Evolutionary conservation across 2,113 vertebrate species (phyloP).

Genomic region (Dryoscopus gambensis): DNA sequence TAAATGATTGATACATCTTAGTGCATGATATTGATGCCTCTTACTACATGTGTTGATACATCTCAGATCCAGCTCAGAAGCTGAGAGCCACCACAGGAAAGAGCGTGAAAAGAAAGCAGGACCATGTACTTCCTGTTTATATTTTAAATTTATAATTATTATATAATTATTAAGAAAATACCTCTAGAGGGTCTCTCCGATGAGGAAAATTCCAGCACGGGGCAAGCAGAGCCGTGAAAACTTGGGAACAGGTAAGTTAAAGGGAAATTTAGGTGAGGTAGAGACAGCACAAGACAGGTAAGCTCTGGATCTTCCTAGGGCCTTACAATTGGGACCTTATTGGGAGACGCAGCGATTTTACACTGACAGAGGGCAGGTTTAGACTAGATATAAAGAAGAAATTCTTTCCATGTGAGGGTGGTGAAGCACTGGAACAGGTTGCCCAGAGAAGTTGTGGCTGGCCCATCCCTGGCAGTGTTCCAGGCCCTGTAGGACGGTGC

Average conservation of each 20-base stretch:
- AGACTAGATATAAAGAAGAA: rapidly evolving
- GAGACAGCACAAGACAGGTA: not conserved
- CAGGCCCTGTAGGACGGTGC: rapidly evolving
- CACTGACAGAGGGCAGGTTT: not conserved
- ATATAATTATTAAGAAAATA: not conserved
- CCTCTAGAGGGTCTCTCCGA: not conserved
- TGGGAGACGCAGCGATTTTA: not conserved
- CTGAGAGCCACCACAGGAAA: not conserved
- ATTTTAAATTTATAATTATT: not conserved
- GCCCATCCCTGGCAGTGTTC: rapidly evolving
- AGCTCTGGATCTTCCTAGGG: not conserved
- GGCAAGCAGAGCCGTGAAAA: not conserved
- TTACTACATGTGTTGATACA: rapidly evolving
- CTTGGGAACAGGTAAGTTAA: rapidly evolving
- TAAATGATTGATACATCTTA: too few relatives aligned
- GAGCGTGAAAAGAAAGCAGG: not conserved
- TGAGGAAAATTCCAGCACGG: rapidly evolving
- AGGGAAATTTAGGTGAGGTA: not conserved
- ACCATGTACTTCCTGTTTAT: not conserved
- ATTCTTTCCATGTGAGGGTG: rapidly evolving
- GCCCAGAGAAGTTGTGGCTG: not conserved
- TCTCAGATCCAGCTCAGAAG: not conserved
- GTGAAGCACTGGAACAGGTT: not conserved
- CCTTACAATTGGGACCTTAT: rapidly evolving
- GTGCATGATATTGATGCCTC: not conserved